phyloP scores from a whole-genome alignment of 1,140 invertebrate genomes.

The Idris sp. region DNA sequence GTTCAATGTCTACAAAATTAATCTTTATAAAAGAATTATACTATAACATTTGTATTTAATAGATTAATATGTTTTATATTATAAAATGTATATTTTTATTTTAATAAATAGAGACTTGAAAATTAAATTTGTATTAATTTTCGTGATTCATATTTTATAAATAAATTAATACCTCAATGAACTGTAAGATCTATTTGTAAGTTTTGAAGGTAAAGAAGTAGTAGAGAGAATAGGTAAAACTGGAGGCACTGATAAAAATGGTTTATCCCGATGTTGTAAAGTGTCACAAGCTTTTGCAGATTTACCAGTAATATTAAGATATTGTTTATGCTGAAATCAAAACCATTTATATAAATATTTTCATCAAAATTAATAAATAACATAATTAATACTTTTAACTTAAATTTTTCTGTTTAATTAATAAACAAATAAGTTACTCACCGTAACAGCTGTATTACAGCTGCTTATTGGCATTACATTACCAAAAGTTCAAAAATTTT shows the following conservation, averaged over 20 bases:
- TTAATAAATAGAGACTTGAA: no score
- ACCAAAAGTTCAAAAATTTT: constrained; percentile 45
- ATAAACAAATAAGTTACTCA: constrained; percentile 37
- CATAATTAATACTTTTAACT: no score
- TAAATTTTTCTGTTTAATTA: no score
- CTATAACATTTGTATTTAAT: no score
- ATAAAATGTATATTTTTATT: no score
- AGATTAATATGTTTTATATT: no score
- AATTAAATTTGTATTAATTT: no score
- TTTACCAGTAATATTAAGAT: constrained; percentile 69
- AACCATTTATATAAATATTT: neutral
- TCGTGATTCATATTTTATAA: no score
- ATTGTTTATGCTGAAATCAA: constrained; percentile 65
- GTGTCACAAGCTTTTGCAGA: constrained; percentile 56
- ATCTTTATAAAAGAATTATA: no score
- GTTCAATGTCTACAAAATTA: no score
- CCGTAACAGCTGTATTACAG: constrained; percentile 65
- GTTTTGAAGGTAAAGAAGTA: constrained; percentile 73
- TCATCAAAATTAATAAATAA: no score
- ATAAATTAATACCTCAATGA: constrained; percentile 78
- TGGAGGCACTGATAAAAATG: constrained; percentile 81
- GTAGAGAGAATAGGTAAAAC: constrained; percentile 78
- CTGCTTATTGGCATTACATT: constrained; percentile 76
- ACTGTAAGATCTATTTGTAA: constrained; percentile 79
- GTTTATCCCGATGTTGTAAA: constrained; percentile 66